Evolutionary conservation across 1,140 invertebrate species (phyloP), one percentile per base, ranked within the genome.

Genomic region (Tribolium castaneum): DNA sequence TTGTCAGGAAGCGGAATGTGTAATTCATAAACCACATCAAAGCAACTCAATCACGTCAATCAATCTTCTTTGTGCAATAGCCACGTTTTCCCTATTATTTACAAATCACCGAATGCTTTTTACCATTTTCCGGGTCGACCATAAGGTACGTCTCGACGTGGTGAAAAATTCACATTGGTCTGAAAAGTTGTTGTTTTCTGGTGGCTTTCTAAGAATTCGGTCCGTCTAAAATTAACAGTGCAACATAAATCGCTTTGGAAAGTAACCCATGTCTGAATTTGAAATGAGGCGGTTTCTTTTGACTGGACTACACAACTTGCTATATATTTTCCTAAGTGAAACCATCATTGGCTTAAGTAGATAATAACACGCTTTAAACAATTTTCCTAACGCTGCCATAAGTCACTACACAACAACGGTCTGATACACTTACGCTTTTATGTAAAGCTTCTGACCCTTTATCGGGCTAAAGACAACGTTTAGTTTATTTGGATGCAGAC

Each of bases 401-500:
- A 66, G 59, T 66, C 59, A 66, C 59, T 25, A 9, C 0, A 54
- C 52, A 16, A 25, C n/a, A 2, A 12, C 9, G 25, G 12, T 66
- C 7, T 66, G 59, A 12, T 34, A 13, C 59, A 66, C 25, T 66
- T 62, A 6, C 56, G 14, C 56, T 62, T 62, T 66, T 22, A 66
- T 35, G 59, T 34, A 66, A 35, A 66, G 59, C 12, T 66, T 9
- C n/a, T n/a, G 59, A 25, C 54, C 54, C 59, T 66, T 35, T 66
- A 66, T 66, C 59, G 7, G 54, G 30, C 30, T 66, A 59, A 66
- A 66, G 59, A 66, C 59, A 66, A 66, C 59, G 34, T 66, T 66
- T 66, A 35, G 59, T 35, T 66, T 66, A 66, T 66, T 35, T 35
- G 52, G 52, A 73, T 75, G 73, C 73, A 75, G 73, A 52, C 50